Evolutionary conservation across 2,888 invertebrate species (phyloP).

Genomic region (Chalcosyrphus nemorum): DNA sequence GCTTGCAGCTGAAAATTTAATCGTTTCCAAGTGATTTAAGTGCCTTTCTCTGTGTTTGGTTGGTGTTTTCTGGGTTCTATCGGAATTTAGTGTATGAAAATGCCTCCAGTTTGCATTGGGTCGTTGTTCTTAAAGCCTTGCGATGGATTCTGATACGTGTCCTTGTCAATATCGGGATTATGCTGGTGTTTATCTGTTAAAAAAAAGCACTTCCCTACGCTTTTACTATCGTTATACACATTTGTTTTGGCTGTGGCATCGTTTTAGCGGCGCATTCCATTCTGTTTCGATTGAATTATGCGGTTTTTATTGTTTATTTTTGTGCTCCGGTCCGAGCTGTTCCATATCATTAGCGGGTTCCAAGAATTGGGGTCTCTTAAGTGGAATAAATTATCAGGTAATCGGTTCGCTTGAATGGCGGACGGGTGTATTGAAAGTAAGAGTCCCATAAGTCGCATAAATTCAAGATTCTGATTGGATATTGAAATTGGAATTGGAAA

Average conservation of each 20-base stretch:
- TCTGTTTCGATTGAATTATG: background rate
- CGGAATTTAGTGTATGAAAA: constrained; percentile 55
- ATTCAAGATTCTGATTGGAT: constrained; percentile 7
- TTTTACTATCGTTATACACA: constrained; percentile 61
- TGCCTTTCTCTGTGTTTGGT: constrained; percentile 26
- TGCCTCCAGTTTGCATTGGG: constrained; percentile 43
- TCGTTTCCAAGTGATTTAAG: background rate
- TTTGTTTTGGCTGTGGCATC: background rate
- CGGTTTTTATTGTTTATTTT: constrained; percentile 44
- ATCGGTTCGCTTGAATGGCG: constrained; percentile 26
- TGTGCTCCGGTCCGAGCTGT: no score
- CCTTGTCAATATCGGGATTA: no score
- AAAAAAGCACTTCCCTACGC: constrained; percentile 20
- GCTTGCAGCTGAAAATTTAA: constrained; percentile 16
- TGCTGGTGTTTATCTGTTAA: constrained; percentile 19
- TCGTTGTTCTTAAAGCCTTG: no score
- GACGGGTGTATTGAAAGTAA: constrained; percentile 43
- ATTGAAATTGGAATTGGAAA: no score
- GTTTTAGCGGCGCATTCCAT: constrained; percentile 1
- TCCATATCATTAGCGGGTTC: constrained; percentile 28
- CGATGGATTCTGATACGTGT: no score
- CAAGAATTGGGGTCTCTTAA: background rate
- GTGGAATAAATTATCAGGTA: constrained; percentile 39
- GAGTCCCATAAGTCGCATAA: constrained; percentile 33
- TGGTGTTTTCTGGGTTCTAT: constrained; percentile 40